These are phyloP conservation scores for Stramonita haemastoma DNA, from an alignment of 2,888 invertebrate genomes.

Conservation along the genomic window DNA sequence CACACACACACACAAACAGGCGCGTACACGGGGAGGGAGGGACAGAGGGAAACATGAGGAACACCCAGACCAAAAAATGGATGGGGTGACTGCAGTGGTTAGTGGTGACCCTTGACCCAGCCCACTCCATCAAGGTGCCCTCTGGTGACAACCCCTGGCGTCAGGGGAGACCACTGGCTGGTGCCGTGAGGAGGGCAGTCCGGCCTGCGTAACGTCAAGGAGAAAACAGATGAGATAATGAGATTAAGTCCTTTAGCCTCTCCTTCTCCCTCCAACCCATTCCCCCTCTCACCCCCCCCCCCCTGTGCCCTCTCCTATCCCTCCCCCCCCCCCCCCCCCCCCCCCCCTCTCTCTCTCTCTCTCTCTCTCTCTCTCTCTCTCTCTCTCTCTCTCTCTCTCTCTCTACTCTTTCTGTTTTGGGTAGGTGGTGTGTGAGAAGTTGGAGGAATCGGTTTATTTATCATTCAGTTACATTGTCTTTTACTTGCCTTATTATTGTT, in stretches of 20 bases:
- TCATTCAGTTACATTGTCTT: too few relatives aligned
- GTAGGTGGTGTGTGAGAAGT: too few relatives aligned
- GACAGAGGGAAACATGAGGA: too few relatives aligned
- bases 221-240: slow-evolving; percentile 16
- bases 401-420: too few relatives aligned
- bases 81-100: too few relatives aligned
- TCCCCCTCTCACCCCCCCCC: too few relatives aligned
- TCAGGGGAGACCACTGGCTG: slow-evolving; percentile 2
- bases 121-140: slow-evolving; percentile 26
- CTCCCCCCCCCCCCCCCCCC: neutral
- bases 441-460: too few relatives aligned
- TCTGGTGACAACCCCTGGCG: slow-evolving; percentile 14
- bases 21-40: too few relatives aligned
- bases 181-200: neutral
- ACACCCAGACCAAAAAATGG: too few relatives aligned
- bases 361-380: neutral
- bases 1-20: too few relatives aligned
- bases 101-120: neutral
- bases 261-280: neutral
- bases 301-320: too few relatives aligned
- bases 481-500: too few relatives aligned
- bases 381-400: neutral
- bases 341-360: neutral
- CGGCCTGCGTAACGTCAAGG: slow-evolving; percentile 29
- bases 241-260: neutral